Percentiles rank a stretch among this genome's conserved stretches.
These are phyloP conservation scores for Brenthis hecate DNA, from an alignment of 2,888 invertebrate genomes.

Conservation along the genomic window DNA sequence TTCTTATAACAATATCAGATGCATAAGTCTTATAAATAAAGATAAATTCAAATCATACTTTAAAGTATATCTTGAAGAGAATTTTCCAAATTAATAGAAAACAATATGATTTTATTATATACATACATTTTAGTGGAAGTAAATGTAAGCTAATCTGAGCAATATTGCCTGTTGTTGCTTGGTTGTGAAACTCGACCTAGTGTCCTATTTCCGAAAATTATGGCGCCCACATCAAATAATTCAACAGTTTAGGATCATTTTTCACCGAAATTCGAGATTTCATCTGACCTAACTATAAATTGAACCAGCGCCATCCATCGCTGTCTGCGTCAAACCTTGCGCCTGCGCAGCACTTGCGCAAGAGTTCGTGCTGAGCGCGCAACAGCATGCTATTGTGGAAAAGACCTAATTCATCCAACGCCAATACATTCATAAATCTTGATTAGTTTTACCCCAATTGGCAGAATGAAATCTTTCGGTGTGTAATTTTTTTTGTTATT, in stretches of 20 bases:
- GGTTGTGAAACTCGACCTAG: slow-evolving; percentile 13
- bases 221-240: slow-evolving; percentile 33
- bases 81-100: too few species aligned
- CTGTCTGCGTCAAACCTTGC: slow-evolving; percentile 42
- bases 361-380: slow-evolving; percentile 52
- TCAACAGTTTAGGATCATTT: slow-evolving; percentile 35
- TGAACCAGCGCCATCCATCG: slow-evolving; percentile 47
- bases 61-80: too few species aligned
- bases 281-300: slow-evolving; percentile 46
- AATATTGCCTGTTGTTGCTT: neutral
- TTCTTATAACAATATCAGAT: too few species aligned
- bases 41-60: too few species aligned
- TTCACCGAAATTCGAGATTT: slow-evolving; percentile 53
- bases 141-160: too few species aligned
- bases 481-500: too few species aligned
- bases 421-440: slow-evolving; percentile 44
- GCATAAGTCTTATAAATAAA: too few species aligned
- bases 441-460: slow-evolving; percentile 34
- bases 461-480: neutral
- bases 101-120: too few species aligned
- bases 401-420: slow-evolving; percentile 41
- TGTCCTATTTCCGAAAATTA: slow-evolving; percentile 32
- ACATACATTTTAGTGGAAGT: too few species aligned
- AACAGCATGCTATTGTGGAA: slow-evolving; percentile 39
- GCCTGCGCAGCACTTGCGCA: slow-evolving; percentile 46